Conservation (phyloP, 1,140 invertebrate species). For the Drosophila quadrilineata region DNA sequence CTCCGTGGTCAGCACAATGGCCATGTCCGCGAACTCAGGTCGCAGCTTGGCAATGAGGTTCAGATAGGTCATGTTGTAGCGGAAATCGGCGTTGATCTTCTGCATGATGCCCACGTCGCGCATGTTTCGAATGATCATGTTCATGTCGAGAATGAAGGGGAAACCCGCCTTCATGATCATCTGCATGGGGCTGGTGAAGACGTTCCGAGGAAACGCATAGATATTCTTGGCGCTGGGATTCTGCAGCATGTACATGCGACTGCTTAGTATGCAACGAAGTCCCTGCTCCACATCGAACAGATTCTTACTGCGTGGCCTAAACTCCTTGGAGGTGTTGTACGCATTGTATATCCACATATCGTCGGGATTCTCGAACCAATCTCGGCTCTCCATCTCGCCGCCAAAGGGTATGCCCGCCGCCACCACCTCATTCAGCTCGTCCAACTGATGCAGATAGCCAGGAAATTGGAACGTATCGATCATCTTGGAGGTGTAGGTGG, state of each 20-base stretch:
- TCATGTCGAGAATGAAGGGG: slow-evolving; percentile 82
- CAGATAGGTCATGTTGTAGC: slow-evolving; percentile 71
- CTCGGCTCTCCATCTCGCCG: slow-evolving; percentile 82
- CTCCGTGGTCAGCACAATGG: slow-evolving; percentile 80
- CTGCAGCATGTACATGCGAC: slow-evolving; percentile 70
- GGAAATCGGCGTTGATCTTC: slow-evolving; percentile 70
- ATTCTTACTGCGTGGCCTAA: slow-evolving; percentile 77
- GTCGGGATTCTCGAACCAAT: slow-evolving; percentile 82
- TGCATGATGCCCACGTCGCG: slow-evolving; percentile 81
- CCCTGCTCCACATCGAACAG: slow-evolving; percentile 81
- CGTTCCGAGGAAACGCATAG: slow-evolving; percentile 75
- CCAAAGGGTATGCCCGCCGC: slow-evolving; percentile 80
- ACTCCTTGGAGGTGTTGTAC: slow-evolving; percentile 78
- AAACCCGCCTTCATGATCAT: slow-evolving; percentile 82
- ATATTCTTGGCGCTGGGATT: slow-evolving; percentile 70
- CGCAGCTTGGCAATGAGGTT: slow-evolving; percentile 71
- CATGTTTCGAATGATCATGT: slow-evolving; percentile 77
- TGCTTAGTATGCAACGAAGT: slow-evolving; percentile 61
- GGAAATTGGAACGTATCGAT: slow-evolving; percentile 82
- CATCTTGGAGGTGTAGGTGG: slow-evolving; percentile 83
- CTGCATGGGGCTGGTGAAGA: slow-evolving; percentile 82
- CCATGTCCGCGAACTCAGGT: slow-evolving; percentile 47
- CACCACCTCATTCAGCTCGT: slow-evolving; percentile 81
- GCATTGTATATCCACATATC: slow-evolving; percentile 80
- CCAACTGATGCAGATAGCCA: slow-evolving; percentile 82